These are phyloP conservation scores for Tiliacea aurago DNA, from an alignment of 2,888 invertebrate species.

Conservation along the genomic window DNA sequence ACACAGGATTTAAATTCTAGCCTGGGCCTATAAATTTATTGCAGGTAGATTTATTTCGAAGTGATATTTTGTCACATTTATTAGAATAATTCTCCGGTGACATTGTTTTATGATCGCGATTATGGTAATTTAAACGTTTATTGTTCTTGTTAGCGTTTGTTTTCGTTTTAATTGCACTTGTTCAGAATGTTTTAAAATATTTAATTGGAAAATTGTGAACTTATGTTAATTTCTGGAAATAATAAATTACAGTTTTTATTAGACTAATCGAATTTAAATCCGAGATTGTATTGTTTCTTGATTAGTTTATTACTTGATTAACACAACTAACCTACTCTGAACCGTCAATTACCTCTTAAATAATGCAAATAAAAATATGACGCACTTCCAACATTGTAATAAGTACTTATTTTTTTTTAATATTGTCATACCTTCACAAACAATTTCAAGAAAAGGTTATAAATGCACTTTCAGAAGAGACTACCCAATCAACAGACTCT, in stretches of 20 bases:
- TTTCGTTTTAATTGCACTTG: constrained; percentile 49
- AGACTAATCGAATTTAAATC: constrained; percentile 21
- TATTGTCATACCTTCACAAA: background rate
- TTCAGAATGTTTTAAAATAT: constrained; percentile 30
- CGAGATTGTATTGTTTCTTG: constrained; percentile 18
- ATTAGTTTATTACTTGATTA: background rate
- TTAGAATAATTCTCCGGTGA: constrained; percentile 73
- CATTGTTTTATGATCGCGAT: constrained; percentile 69
- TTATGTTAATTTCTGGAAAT: constrained; percentile 4
- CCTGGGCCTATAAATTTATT: constrained; percentile 83
- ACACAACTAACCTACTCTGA: background rate
- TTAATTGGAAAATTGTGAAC: constrained; percentile 27
- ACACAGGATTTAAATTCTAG: constrained; percentile 84
- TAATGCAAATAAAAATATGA: background rate
- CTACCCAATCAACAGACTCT: background rate
- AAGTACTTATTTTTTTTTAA: background rate
- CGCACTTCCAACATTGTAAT: background rate
- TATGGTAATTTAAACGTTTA: constrained; percentile 60
- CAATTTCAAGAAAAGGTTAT: background rate
- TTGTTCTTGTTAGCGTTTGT: constrained; percentile 58
- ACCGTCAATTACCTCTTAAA: background rate
- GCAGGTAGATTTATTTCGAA: constrained; percentile 79
- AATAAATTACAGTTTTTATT: constrained; percentile 23
- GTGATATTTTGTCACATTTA: constrained; percentile 85
- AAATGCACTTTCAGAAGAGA: background rate